A percentile compares a stretch with the other conserved stretches of the same genome.
phyloP scores from a whole-genome alignment of 2,888 invertebrate species.

The Catonia carolina region DNA sequence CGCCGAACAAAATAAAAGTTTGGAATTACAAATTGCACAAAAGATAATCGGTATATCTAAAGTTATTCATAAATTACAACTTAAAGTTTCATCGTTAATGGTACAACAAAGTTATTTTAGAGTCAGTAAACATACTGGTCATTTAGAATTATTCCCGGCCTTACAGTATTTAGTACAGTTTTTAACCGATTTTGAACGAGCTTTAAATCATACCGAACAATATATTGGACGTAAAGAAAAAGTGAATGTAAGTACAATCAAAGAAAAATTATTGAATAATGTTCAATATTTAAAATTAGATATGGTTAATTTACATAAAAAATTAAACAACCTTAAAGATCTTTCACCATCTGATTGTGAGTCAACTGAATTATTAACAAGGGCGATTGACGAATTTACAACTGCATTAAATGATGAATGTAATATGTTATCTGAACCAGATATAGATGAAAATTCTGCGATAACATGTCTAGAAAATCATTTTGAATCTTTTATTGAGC shows the following conservation, averaged over 20 bases:
- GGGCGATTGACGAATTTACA: slow-evolving; percentile 3
- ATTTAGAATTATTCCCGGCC: slow-evolving; percentile 22
- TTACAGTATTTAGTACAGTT: slow-evolving; percentile 18
- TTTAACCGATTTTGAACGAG: slow-evolving; percentile 19
- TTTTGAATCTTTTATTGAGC: slow-evolving; percentile 9
- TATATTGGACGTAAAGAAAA: slow-evolving; percentile 6
- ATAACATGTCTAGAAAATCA: not conserved
- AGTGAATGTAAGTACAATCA: slow-evolving; percentile 15
- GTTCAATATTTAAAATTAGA: slow-evolving; percentile 14
- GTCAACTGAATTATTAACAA: slow-evolving; percentile 10
- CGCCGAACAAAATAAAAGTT: slow-evolving; percentile 9
- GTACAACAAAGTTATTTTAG: slow-evolving; percentile 20
- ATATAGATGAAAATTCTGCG: not conserved
- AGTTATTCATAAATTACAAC: slow-evolving; percentile 21
- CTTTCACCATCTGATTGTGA: slow-evolving; percentile 3
- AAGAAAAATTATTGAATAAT: slow-evolving; percentile 5
- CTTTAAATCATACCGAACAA: slow-evolving; percentile 18
- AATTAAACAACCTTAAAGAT: slow-evolving; percentile 1
- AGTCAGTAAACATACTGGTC: slow-evolving; percentile 20
- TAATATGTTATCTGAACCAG: not conserved
- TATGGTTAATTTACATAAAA: slow-evolving; percentile 12
- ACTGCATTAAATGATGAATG: not conserved
- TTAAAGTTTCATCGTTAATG: slow-evolving; percentile 21
- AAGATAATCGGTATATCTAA: slow-evolving; percentile 10
- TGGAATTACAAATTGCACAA: slow-evolving; percentile 4